A percentile compares a stretch with the other conserved stretches of the same genome.
Conservation (phyloP, 2,797 vertebrate species). For the Acanthornis magna region DNA sequence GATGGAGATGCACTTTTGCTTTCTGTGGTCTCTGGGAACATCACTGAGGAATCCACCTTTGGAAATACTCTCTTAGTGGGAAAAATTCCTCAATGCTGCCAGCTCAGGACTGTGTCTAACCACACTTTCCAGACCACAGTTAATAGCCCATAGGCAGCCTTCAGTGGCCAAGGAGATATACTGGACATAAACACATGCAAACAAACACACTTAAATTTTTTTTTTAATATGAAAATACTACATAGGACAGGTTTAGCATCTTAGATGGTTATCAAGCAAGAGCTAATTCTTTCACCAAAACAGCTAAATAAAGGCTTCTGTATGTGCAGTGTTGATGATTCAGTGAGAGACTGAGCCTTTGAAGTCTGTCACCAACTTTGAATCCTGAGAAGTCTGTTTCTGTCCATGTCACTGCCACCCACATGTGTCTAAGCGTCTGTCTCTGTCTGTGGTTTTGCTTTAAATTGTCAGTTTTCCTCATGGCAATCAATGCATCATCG, state of each 20-base stretch:
- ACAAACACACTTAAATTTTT: neutral
- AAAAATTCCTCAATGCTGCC: neutral
- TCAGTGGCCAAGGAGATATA: neutral
- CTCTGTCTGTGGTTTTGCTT: slow-evolving; percentile 46
- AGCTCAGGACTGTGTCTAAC: neutral
- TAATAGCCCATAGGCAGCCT: neutral
- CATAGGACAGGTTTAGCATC: neutral
- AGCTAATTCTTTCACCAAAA: slow-evolving; percentile 34
- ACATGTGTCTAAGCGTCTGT: slow-evolving; percentile 7
- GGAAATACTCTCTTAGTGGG: neutral
- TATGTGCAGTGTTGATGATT: neutral
- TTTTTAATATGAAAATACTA: neutral
- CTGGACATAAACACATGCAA: neutral
- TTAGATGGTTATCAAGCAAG: neutral
- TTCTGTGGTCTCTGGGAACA: neutral
- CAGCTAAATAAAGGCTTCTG: slow-evolving; percentile 30
- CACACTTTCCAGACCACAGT: neutral
- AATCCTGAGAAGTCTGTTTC: slow-evolving; percentile 36
- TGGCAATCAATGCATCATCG: neutral
- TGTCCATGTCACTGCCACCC: slow-evolving; percentile 40
- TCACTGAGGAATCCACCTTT: neutral
- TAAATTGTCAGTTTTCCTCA: slow-evolving; percentile 57
- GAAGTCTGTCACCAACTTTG: slow-evolving; percentile 42
- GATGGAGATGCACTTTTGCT: neutral
- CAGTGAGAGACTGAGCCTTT: slow-evolving; percentile 30